A percentile compares a stretch with the other conserved stretches of the same genome.
Evolutionary conservation across 64 coral and sea anemone genomes (phyloP).

Genomic region (Montipora foliosa): DNA sequence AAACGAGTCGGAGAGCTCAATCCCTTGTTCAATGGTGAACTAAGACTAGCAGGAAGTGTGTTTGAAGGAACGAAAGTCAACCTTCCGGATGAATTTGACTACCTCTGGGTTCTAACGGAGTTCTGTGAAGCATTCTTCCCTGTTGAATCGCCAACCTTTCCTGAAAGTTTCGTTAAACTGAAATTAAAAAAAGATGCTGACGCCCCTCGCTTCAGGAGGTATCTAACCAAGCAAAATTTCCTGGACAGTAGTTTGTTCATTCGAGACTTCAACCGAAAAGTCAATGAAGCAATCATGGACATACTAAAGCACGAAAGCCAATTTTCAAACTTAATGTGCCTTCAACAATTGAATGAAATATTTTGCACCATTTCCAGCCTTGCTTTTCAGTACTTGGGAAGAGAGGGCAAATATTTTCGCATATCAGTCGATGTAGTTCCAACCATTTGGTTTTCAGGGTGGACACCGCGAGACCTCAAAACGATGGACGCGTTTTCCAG

Average conservation of each 20-base stretch:
- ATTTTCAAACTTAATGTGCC: slow-evolving; percentile 30
- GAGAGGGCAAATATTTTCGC: slow-evolving; percentile 28
- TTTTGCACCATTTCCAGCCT: slow-evolving; percentile 37
- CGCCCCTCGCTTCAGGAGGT: slow-evolving; percentile 30
- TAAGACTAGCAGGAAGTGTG: slow-evolving; percentile 34
- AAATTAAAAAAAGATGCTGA: slow-evolving; percentile 3
- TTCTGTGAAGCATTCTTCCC: slow-evolving; percentile 17
- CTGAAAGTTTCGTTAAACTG: slow-evolving; percentile 47
- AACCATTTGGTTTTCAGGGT: slow-evolving; percentile 39
- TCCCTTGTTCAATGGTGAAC: slow-evolving; percentile 6
- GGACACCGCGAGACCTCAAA: slow-evolving; percentile 29
- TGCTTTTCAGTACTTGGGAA: slow-evolving; percentile 44
- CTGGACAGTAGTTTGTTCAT: slow-evolving; percentile 16
- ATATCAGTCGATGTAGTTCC: slow-evolving; percentile 44
- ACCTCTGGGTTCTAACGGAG: slow-evolving; percentile 32
- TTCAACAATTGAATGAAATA: slow-evolving; percentile 38
- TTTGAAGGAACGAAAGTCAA: slow-evolving; percentile 33
- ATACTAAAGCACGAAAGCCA: slow-evolving; percentile 22
- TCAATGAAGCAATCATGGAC: slow-evolving; percentile 23
- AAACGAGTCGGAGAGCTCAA: slow-evolving; percentile 22
- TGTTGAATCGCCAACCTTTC: slow-evolving; percentile 15
- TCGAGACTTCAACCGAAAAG: slow-evolving; percentile 12
- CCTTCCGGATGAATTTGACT: slow-evolving; percentile 34
- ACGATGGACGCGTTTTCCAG: background rate
- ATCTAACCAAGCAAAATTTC: slow-evolving; percentile 20